Percentiles rank a stretch among this genome's conserved stretches.
phyloP scores from a whole-genome alignment of 2,888 invertebrate species.

The Caenorhabditis sp. region DNA sequence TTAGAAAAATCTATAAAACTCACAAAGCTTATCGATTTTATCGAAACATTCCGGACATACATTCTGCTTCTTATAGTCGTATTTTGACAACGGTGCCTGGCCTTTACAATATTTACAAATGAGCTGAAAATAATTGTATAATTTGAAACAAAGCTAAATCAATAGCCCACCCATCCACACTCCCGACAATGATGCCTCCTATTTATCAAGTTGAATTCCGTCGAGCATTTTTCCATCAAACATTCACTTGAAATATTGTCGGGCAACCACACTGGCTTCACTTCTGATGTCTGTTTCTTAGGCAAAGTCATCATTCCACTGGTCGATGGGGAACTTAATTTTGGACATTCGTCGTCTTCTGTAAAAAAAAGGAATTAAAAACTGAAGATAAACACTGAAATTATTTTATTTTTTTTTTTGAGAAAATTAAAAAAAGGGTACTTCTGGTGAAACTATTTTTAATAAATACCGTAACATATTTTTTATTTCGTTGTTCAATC shows the following conservation, averaged over 20 bases:
- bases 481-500: too few species aligned
- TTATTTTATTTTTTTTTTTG: not conserved
- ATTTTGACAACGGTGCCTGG: constrained; percentile 60
- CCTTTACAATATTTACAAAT: constrained; percentile 65
- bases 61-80: constrained; percentile 47
- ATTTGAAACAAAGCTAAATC: constrained; percentile 10
- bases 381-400: too few species aligned
- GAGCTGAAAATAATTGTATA: constrained; percentile 45
- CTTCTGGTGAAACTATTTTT: too few species aligned
- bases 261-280: constrained; percentile 85
- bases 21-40: constrained; percentile 49
- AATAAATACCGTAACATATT: too few species aligned
- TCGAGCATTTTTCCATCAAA: constrained; percentile 80
- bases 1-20: too few species aligned
- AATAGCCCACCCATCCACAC: constrained; percentile 81
- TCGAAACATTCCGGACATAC: constrained; percentile 67
- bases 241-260: constrained; percentile 82
- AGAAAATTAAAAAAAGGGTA: too few species aligned
- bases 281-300: constrained; percentile 50
- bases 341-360: constrained; percentile 1
- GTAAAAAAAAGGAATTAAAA: not conserved
- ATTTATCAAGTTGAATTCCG: constrained; percentile 83
- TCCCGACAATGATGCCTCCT: constrained; percentile 85
- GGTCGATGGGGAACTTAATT: not conserved
- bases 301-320: constrained; percentile 4